These are phyloP conservation scores for Myodes glareolus DNA, from an alignment of 2,113 vertebrate genomes.

Conservation along the genomic window DNA sequence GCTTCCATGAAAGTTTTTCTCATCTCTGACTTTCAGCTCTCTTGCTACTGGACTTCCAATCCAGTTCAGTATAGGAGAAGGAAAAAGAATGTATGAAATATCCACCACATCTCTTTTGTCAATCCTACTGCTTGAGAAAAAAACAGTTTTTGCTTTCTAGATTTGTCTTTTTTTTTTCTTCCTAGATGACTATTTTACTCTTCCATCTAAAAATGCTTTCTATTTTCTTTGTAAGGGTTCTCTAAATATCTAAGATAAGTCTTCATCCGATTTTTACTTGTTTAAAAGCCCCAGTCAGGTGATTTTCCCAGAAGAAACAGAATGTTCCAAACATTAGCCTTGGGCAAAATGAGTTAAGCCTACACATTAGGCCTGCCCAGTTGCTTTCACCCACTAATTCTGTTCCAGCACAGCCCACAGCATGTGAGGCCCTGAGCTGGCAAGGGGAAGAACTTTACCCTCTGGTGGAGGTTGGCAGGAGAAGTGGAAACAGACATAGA, in stretches of 20 bases:
- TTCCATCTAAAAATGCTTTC: not conserved
- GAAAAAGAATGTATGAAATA: not conserved
- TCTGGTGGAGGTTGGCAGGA: not conserved
- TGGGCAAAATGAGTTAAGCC: not conserved
- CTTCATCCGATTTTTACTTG: not conserved
- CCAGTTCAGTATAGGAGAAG: not conserved
- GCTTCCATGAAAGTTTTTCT: not conserved
- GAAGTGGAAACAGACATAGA: not conserved
- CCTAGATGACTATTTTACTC: not conserved
- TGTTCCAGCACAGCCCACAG: not conserved
- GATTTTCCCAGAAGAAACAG: not conserved
- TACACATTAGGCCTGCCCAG: not conserved
- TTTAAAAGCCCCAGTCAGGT: not conserved
- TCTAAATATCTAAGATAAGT: not conserved
- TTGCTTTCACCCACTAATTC: not conserved
- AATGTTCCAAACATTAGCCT: slow-evolving; percentile 22
- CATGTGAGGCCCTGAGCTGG: not conserved
- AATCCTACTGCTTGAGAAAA: not conserved
- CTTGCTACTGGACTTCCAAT: not conserved
- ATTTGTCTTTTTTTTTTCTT: not conserved
- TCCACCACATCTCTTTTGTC: not conserved
- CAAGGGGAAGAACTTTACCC: not conserved
- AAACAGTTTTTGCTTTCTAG: not conserved
- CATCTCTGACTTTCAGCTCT: not conserved
- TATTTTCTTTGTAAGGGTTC: not conserved